Base-by-base conservation (phyloP, 2,797 vertebrate species). In the Synanceia verrucosa region DNA sequence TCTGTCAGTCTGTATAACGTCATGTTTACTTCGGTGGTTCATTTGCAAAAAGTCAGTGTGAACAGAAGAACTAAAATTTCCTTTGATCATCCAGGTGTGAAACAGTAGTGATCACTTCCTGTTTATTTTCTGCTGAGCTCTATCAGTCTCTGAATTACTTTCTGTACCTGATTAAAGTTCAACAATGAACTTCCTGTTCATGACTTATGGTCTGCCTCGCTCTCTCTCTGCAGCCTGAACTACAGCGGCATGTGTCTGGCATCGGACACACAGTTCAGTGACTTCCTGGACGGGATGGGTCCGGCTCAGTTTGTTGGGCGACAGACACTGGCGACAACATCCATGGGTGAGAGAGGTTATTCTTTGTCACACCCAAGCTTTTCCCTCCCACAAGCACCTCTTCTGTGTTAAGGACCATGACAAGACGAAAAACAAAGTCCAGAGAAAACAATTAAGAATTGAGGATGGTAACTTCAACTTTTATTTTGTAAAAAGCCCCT, bases 271-370 rank as follows among this genome's bases (percentile, higher is more conserved):
- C 98, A 99, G 82, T 99, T 99, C 93, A 98, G 97, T 33, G 98
- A 99, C 92, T 99, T 99, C 90, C 93, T 99, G 68, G 98, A 99
- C 71, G 98, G 98, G 64, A 96, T 99, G 86, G 98, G 98, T 84
- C 98, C 98, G 13, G 97, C 95, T 41, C 98, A 99, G 90, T 95
- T 99, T 13, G 98, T 99, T n/a, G 98, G 97, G 41, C 94, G 98
- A 52, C 98, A 99, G 91, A 98, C 97, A 5, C 91, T 99, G 88
- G 98, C 98, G 28, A 99, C 97, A 0, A 98, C 97, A 19, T 95
- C 97, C 4, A 97, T 99, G 97, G 97, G 98, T 99, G 91, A 89
- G 86, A 63, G 21, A 61, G 9, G 6, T 23, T 5, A 1, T 4
- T n/a, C 3, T 50, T 11, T 26, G 4, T 33, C 12, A 41, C 39